Evolutionary conservation across 1,140 invertebrate genomes (phyloP).

Genomic region (Heliconius eleuchia): DNA sequence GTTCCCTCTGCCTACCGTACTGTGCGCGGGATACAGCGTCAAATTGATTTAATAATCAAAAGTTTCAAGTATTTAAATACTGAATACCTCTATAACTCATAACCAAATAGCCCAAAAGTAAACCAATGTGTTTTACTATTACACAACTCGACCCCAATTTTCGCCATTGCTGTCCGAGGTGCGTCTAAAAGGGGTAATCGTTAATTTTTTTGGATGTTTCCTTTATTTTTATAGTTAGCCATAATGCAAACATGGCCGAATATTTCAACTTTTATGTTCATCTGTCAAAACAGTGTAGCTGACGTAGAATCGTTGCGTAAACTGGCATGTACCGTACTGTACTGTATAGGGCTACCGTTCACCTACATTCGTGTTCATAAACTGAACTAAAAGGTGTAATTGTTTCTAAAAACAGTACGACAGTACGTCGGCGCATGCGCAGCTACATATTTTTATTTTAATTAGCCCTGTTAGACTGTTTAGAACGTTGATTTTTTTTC

Average conservation of each 20-base stretch:
- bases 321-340: slow-evolving; percentile 17
- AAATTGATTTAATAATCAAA: background rate
- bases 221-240: slow-evolving; percentile 45
- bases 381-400: slow-evolving; percentile 71
- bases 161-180: slow-evolving; percentile 29
- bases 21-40: too few relatives aligned
- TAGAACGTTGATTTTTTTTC: slow-evolving; percentile 28
- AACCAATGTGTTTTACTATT: slow-evolving; percentile 16
- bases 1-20: too few relatives aligned
- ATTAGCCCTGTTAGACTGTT: slow-evolving; percentile 53
- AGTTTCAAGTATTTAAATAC: background rate
- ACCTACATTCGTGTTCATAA: slow-evolving; percentile 54
- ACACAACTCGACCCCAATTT: slow-evolving; percentile 16
- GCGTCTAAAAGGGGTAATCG: slow-evolving; percentile 33
- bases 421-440: slow-evolving; percentile 36
- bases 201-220: slow-evolving; percentile 45
- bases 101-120: background rate
- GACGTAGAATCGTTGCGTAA: slow-evolving; percentile 56
- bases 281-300: slow-evolving; percentile 64
- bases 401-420: slow-evolving; percentile 58
- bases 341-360: slow-evolving; percentile 49
- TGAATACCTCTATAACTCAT: background rate
- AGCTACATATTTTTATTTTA: slow-evolving; percentile 35
- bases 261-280: slow-evolving; percentile 60
- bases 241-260: slow-evolving; percentile 58